Evolutionary conservation across 2,888 invertebrate genomes (phyloP), one percentile per base, ranked within the genome.

Genomic region (Cylindroiulus punctatus): DNA sequence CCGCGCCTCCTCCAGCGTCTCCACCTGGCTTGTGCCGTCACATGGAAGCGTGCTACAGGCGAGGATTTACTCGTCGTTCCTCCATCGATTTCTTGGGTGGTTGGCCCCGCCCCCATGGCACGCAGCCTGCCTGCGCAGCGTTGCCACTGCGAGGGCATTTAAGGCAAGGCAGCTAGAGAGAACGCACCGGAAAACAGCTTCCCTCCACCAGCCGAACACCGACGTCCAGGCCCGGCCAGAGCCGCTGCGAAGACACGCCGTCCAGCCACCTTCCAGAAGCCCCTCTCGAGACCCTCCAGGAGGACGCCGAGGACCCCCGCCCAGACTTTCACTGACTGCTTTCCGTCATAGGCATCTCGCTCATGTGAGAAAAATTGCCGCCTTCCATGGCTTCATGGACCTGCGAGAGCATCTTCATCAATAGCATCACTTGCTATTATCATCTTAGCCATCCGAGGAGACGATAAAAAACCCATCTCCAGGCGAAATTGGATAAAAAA

Each of bases 381-480:
- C 57, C 57, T 57, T 57, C 57, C 57, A 57, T 57, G 57, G 57
- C 57, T 57, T 57, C 57, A 57, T 57, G 57, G 57, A 57, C 57
- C 22, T 57, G 57, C 57, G n/a, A 22, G 57, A 57, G 22, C 57
- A 57, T n/a, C 57, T n/a, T 57, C 57, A 57, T 57, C 57, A 57
- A 57, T 57, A 57, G 57, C 57, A 57, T 57, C 57, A 57, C 57
- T 57, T 57, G 57, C 57, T 57, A 22, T 57, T 57, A 57, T 57
- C 22, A 57, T 57, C 57, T 57, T 82, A 82, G 82, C 32, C 82
- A 82, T 82, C 82, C 82, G 40, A 82, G 40, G n/a, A 82, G 82
- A 82, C 32, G 82, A 82, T 82, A 82, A 82, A 40, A 82, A 40
- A 40, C 36, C 40, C 82, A 42, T 83, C 83, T 65, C 26, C 26